phyloP scores from a whole-genome alignment of 2,113 vertebrate species.

The Lipophrys pholis region DNA sequence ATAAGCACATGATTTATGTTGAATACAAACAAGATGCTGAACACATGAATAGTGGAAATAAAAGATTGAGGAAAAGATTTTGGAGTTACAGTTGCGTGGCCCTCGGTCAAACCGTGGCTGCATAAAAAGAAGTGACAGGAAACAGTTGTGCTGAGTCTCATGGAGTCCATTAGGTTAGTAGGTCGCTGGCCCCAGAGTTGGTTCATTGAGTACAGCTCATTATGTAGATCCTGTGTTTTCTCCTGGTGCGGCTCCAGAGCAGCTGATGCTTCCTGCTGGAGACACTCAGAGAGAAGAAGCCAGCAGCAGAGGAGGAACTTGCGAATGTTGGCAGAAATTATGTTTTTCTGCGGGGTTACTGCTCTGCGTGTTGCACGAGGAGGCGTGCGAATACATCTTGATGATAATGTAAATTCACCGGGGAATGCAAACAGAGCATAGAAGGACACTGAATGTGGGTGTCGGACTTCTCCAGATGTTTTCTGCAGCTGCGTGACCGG shows the following conservation, averaged over 20 bases:
- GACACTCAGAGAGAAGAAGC: slow-evolving; percentile 26
- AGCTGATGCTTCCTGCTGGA: slow-evolving; percentile 66
- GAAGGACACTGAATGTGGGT: slow-evolving; percentile 48
- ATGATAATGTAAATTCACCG: slow-evolving; percentile 44
- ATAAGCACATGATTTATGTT: too few relatives aligned
- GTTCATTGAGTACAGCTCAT: slow-evolving; percentile 68
- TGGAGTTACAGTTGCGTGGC: too few relatives aligned
- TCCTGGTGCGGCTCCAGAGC: slow-evolving; percentile 44
- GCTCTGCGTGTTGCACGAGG: slow-evolving; percentile 61
- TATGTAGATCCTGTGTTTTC: slow-evolving; percentile 46
- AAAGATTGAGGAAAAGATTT: too few relatives aligned
- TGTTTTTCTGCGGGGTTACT: slow-evolving; percentile 38
- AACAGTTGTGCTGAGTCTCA: slow-evolving; percentile 16
- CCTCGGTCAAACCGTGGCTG: slow-evolving; percentile 17
- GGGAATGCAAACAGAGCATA: slow-evolving; percentile 53
- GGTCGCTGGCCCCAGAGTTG: slow-evolving; percentile 48
- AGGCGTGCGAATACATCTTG: slow-evolving; percentile 50
- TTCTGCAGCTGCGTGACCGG: slow-evolving; percentile 64
- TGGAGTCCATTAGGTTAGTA: slow-evolving; percentile 46
- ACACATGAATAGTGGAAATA: too few relatives aligned
- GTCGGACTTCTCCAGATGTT: slow-evolving; percentile 71
- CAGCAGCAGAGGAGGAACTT: slow-evolving; percentile 27
- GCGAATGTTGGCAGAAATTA: slow-evolving; percentile 46
- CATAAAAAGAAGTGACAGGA: slow-evolving; percentile 35
- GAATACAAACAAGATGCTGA: too few relatives aligned